Conservation (phyloP, 2,888 invertebrate genomes). For the Poecilobothrus nobilitatus region DNA sequence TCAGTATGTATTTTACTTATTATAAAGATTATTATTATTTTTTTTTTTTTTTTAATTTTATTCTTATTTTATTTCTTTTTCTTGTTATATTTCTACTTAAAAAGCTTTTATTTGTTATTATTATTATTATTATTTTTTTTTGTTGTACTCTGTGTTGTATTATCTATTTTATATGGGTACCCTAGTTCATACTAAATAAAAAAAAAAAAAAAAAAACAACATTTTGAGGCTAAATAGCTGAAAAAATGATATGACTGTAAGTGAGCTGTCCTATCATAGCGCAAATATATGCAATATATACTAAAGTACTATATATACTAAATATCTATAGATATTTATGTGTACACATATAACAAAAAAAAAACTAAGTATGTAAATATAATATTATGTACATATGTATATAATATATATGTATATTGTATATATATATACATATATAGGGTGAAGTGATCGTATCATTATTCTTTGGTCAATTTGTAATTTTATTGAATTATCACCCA, state of each 20-base stretch:
- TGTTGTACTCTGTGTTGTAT: neutral
- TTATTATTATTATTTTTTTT: too few relatives aligned
- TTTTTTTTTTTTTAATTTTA: neutral
- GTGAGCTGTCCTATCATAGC: neutral
- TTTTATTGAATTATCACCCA: slow-evolving; percentile 1
- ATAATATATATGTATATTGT: neutral
- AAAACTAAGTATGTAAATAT: too few relatives aligned
- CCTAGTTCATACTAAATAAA: neutral
- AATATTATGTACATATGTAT: neutral
- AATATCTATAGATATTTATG: neutral
- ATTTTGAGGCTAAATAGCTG: neutral
- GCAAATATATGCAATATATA: neutral
- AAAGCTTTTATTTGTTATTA: neutral
- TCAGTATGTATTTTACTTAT: neutral
- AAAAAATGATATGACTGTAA: neutral
- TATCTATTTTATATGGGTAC: neutral
- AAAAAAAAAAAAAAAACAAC: too few relatives aligned
- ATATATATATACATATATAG: neutral
- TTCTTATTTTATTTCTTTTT: too few relatives aligned
- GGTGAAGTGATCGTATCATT: neutral
- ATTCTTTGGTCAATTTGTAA: slow-evolving; percentile 5
- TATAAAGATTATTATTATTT: neutral
- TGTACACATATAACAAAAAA: neutral
- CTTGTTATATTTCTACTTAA: neutral
- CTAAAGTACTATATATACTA: neutral